Conservation (phyloP, 2,888 invertebrate species). For the Masnerella sp. region DNA sequence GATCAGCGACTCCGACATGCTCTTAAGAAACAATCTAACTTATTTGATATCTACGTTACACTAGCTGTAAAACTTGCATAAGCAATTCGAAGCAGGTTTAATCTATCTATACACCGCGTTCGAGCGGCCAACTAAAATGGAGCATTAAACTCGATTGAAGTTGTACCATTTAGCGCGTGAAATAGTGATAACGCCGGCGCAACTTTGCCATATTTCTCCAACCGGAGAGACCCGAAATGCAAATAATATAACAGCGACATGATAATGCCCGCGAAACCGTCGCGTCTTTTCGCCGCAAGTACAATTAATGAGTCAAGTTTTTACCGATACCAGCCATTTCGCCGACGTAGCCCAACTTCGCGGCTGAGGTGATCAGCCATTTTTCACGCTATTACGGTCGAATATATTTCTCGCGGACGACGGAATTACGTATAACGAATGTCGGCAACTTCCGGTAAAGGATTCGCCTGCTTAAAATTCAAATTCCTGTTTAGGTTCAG, state of each 20-base stretch:
- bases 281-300: slow-evolving; percentile 15
- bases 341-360: neutral
- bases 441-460: neutral
- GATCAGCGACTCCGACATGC: too few species aligned
- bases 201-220: slow-evolving; percentile 53
- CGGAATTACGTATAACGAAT: neutral
- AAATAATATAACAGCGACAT: slow-evolving; percentile 48
- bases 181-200: slow-evolving; percentile 54
- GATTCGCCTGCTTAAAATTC: slow-evolving; percentile 3
- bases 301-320: slow-evolving; percentile 36
- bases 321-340: slow-evolving; percentile 14
- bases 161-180: slow-evolving; percentile 56
- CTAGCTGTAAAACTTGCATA: slow-evolving; percentile 24
- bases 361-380: slow-evolving; percentile 2
- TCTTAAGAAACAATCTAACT: slow-evolving; percentile 10
- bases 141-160: slow-evolving; percentile 59
- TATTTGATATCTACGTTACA: slow-evolving; percentile 12
- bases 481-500: slow-evolving; percentile 5
- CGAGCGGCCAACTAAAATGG: slow-evolving; percentile 39
- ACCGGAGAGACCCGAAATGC: slow-evolving; percentile 43
- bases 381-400: slow-evolving; percentile 2
- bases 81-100: slow-evolving; percentile 27
- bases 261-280: slow-evolving; percentile 45
- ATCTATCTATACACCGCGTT: slow-evolving; percentile 31
- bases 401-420: neutral